phyloP scores from a whole-genome alignment of 2,888 invertebrate species.

The Chouioia cunea region DNA sequence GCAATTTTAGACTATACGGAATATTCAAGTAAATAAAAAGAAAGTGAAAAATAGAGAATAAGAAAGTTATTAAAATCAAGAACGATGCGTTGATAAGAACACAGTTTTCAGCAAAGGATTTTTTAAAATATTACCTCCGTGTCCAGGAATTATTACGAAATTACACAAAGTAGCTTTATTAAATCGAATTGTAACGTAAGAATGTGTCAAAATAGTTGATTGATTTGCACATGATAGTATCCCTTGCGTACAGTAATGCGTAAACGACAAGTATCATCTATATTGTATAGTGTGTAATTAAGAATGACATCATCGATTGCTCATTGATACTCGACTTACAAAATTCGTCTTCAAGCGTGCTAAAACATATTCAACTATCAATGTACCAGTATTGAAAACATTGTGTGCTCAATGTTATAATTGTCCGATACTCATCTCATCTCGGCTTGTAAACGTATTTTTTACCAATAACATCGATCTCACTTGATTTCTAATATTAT shows the following conservation, averaged over 20 bases:
- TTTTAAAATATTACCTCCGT: too few species aligned
- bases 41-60: constrained; percentile 35
- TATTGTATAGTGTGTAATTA: constrained; percentile 22
- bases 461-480: neutral
- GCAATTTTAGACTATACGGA: constrained; percentile 8
- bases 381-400: constrained; percentile 14
- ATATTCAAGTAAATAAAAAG: constrained; percentile 35
- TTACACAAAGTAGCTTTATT: too few species aligned
- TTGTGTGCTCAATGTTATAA: constrained; percentile 5
- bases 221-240: neutral
- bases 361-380: constrained; percentile 9
- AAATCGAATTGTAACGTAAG: neutral
- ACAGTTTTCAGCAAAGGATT: too few species aligned
- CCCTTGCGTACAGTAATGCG: constrained; percentile 14
- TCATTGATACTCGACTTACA: constrained; percentile 28
- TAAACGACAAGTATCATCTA: constrained; percentile 28
- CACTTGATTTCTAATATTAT: too few species aligned
- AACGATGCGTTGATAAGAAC: constrained; percentile 6
- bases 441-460: constrained; percentile 11
- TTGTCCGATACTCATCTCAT: neutral
- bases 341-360: constrained; percentile 12
- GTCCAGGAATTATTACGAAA: too few species aligned
- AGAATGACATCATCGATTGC: constrained; percentile 25
- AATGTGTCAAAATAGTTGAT: constrained; percentile 4
- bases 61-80: constrained; percentile 28